Conservation (phyloP, 2,113 vertebrate genomes). For the Burhinus oedicnemus region DNA sequence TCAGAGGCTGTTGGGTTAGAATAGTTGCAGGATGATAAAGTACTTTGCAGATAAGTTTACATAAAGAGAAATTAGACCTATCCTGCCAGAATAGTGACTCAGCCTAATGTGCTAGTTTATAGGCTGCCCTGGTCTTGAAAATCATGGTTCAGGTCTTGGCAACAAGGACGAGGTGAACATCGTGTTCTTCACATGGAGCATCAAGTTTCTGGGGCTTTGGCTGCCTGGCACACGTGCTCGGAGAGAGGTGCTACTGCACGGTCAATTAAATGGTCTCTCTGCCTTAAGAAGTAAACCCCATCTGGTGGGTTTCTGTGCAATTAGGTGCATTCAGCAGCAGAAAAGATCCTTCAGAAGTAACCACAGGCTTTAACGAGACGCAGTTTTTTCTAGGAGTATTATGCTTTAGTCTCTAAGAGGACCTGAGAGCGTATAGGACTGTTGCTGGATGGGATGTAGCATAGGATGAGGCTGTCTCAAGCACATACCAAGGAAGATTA, state of each 20-base stretch:
- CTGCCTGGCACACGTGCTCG: not conserved
- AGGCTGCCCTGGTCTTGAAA: conserved; percentile 5
- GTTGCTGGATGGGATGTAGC: rapidly evolving
- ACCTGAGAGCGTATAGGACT: rapidly evolving
- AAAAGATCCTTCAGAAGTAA: not conserved
- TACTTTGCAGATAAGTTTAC: conserved; percentile 22
- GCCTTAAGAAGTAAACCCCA: not conserved
- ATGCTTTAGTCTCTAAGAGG: not conserved
- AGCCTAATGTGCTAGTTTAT: conserved; percentile 42
- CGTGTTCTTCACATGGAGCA: conserved; percentile 29
- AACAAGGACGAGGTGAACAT: conserved; percentile 36
- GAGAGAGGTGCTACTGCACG: not conserved
- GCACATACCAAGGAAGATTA: not conserved
- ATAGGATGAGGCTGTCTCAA: rapidly evolving
- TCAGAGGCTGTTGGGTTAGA: not conserved
- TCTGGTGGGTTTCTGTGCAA: not conserved
- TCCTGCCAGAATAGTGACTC: conserved; percentile 54
- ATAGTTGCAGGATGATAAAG: conserved; percentile 26
- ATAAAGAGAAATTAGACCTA: not conserved
- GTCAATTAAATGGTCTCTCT: not conserved
- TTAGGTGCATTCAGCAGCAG: not conserved
- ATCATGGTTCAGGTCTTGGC: not conserved
- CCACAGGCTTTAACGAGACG: not conserved
- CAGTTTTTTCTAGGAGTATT: not conserved
- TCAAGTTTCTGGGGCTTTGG: conserved; percentile 1